Base-by-base conservation (phyloP, 2,113 vertebrate genomes). In the Ifrita kowaldi region DNA sequence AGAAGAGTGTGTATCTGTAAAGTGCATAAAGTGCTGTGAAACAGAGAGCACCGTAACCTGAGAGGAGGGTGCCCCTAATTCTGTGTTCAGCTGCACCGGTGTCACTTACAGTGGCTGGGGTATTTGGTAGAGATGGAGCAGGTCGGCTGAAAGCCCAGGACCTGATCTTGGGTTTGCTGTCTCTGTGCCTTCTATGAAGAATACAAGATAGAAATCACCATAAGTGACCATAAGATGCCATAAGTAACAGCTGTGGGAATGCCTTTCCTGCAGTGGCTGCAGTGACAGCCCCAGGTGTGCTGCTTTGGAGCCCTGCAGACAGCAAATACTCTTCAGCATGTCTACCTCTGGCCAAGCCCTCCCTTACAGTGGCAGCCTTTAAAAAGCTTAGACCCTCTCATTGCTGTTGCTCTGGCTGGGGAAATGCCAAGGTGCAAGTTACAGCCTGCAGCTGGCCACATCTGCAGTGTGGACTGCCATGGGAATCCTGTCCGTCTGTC, bases 201-300 rank as follows among this genome's bases (percentile, higher is more conserved):
- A 24, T 4, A 1, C 4, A 6, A 27, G 37, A n/a, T 1, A 15
- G 24, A 1, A 19, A 21, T 53, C 68, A n/a, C 62, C 20, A 5
- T 2, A 35, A 53, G 42, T 1, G 41, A 41, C 62, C 35, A 13
- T 11, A 62, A 26, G 21, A 41, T 57, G 26, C 52, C 22, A 3
- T 3, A n/a, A 55, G 30, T 0, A 8, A 41, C 1, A 49, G 46
- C 35, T 63, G 57, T 35, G 68, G 42, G 50, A 52, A 44, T 10
- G 46, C 13, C 18, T 50, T 18, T 64, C 35, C 30, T 37, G 33
- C 0, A 0, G 9, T 64, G 35, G 21, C 49, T 62, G 41, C 71
- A 33, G 37, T 16, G 33, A 77, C 55, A 77, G 41, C 21, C 27
- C 41, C 1, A 2, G 44, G 3, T 11, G 27, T 44, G 77, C 27